These are phyloP conservation scores for Semicossyphus pulcher DNA, from an alignment of 2,113 vertebrate genomes.

Conservation along the genomic window DNA sequence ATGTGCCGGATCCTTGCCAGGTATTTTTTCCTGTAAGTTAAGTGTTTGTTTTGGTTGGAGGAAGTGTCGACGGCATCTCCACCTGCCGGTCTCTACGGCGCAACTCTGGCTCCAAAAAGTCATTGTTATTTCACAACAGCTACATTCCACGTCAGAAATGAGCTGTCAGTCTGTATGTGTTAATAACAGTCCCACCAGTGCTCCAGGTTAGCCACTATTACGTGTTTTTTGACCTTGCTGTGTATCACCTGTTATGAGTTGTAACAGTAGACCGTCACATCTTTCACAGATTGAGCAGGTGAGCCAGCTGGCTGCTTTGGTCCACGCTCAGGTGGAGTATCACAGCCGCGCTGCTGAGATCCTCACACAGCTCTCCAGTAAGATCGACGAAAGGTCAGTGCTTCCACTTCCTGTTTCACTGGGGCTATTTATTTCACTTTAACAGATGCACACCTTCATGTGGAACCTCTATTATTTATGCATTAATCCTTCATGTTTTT, in stretches of 20 bases:
- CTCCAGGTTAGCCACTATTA: too few relatives aligned
- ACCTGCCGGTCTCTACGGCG: too few relatives aligned
- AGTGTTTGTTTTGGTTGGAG: too few relatives aligned
- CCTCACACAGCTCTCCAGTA: constrained; percentile 91
- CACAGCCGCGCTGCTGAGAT: constrained; percentile 94
- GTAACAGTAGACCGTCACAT: constrained; percentile 19
- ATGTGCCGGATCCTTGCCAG: too few relatives aligned
- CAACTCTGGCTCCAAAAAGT: too few relatives aligned
- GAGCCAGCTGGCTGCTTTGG: constrained; percentile 95
- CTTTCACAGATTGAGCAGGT: constrained; percentile 94
- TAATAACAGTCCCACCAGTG: neutral
- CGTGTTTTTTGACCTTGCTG: too few relatives aligned
- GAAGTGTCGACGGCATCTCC: too few relatives aligned
- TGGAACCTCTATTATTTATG: neutral
- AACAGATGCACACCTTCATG: too few relatives aligned
- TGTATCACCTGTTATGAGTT: neutral
- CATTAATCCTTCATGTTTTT: neutral
- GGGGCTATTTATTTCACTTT: too few relatives aligned
- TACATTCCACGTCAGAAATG: neutral
- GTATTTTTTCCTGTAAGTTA: too few relatives aligned
- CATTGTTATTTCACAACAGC: neutral
- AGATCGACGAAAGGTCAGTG: constrained; percentile 92
- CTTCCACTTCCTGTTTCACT: neutral
- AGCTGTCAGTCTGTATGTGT: neutral
- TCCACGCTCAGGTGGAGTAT: constrained; percentile 97